A percentile compares a stretch with the other conserved stretches of the same genome.
Conservation (phyloP, 2,888 invertebrate species). For the Argyresthia albistria region DNA sequence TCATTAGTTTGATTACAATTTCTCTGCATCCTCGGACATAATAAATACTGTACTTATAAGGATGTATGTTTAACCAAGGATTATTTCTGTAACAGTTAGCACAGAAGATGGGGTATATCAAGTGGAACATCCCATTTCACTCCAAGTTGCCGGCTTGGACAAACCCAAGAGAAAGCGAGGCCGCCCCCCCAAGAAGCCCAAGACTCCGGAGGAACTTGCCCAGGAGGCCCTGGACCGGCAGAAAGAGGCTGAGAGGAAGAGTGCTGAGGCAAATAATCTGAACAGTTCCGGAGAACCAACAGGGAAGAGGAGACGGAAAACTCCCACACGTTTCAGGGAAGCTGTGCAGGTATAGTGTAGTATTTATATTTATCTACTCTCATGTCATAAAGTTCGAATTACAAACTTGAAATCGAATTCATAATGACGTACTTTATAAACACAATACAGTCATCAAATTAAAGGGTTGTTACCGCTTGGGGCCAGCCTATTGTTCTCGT, state of each 20-base stretch:
- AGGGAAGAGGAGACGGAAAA: slow-evolving; percentile 75
- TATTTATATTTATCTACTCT: too few species aligned
- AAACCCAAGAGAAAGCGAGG: slow-evolving; percentile 80
- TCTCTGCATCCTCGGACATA: too few species aligned
- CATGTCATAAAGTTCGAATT: too few species aligned
- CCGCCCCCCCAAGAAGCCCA: slow-evolving; percentile 75
- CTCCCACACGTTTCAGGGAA: slow-evolving; percentile 74
- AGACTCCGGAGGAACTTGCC: slow-evolving; percentile 43
- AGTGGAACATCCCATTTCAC: slow-evolving; percentile 75
- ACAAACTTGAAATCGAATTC: too few species aligned
- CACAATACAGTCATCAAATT: too few species aligned
- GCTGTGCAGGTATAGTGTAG: slow-evolving; percentile 64
- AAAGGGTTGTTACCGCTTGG: too few species aligned
- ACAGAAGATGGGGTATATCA: slow-evolving; percentile 76
- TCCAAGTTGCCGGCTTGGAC: slow-evolving; percentile 76
- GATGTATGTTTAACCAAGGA: too few species aligned
- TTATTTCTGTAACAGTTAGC: slow-evolving; percentile 54
- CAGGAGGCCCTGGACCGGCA: slow-evolving; percentile 28
- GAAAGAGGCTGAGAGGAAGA: slow-evolving; percentile 19
- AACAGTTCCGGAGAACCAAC: slow-evolving; percentile 53
- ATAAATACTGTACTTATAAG: too few species aligned
- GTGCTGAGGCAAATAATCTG: slow-evolving; percentile 12
- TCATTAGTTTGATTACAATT: too few species aligned
- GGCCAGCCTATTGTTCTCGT: too few species aligned
- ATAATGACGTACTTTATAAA: too few species aligned